phyloP scores from a whole-genome alignment of 2,888 invertebrate species.

The Hofmannophila pseudospretella region DNA sequence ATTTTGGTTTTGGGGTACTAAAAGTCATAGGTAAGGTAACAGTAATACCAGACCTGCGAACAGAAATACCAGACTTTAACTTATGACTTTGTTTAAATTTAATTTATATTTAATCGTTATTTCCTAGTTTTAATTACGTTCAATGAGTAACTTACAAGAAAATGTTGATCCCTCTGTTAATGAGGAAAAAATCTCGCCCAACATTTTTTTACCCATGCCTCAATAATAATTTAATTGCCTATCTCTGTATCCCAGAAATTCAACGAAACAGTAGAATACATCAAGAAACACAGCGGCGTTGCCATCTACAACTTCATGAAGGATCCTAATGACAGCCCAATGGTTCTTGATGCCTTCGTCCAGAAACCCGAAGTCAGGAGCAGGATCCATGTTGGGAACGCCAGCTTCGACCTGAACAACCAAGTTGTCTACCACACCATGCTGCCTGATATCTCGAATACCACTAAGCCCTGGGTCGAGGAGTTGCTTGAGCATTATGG shows the following conservation, averaged over 20 bases:
- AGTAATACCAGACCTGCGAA: conserved; percentile 37
- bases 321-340: conserved; percentile 59
- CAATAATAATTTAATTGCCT: too few species aligned
- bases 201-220: too few species aligned
- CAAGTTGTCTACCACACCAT: conserved; percentile 71
- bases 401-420: conserved; percentile 67
- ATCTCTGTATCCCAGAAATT: conserved; percentile 32
- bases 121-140: too few species aligned
- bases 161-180: too few species aligned
- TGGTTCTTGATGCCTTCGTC: conserved; percentile 54
- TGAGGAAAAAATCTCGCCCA: too few species aligned
- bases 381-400: conserved; percentile 74
- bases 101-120: too few species aligned
- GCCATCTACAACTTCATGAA: conserved; percentile 70
- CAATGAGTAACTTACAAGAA: too few species aligned
- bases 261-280: conserved; percentile 48
- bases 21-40: too few species aligned
- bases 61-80: too few species aligned
- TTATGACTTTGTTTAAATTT: too few species aligned
- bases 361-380: conserved; percentile 62
- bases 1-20: too few species aligned
- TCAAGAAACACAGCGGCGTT: conserved; percentile 39
- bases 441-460: conserved; percentile 74
- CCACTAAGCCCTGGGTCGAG: conserved; percentile 76
- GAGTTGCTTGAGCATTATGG: conserved; percentile 72